A percentile compares a stretch with the other conserved stretches of the same genome.
Evolutionary conservation across 2,888 invertebrate genomes (phyloP).

Genomic region (Cantharis rufa): DNA sequence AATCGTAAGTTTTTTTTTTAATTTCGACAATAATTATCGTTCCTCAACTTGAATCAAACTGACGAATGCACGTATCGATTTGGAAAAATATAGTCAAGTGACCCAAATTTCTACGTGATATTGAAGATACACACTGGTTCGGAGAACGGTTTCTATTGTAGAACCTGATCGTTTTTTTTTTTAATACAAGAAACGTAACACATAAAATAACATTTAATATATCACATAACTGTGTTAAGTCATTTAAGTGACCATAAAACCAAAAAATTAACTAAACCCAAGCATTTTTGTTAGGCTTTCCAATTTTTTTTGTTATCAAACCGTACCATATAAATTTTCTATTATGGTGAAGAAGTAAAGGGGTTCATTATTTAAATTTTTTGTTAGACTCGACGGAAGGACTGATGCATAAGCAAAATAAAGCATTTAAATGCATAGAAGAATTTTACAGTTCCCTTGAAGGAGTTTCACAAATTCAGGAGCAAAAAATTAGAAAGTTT

Average conservation of each 20-base stretch:
- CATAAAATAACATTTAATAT: background rate
- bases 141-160: background rate
- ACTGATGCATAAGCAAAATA: constrained; percentile 46
- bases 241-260: constrained; percentile 39
- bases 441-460: constrained; percentile 53
- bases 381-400: constrained; percentile 32
- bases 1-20: background rate
- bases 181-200: background rate
- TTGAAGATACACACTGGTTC: background rate
- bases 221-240: background rate
- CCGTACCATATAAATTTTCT: constrained; percentile 22
- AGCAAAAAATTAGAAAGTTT: constrained; percentile 50
- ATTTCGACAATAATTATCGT: too few species aligned
- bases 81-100: background rate
- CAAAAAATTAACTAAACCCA: constrained; percentile 33
- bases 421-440: constrained; percentile 57
- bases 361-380: constrained; percentile 47
- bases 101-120: background rate
- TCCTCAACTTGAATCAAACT: too few species aligned
- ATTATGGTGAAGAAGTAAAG: constrained; percentile 25
- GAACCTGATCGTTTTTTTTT: background rate
- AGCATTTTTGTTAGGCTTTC: constrained; percentile 37
- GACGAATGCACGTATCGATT: background rate
- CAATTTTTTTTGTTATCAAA: constrained; percentile 43
- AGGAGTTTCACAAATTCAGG: constrained; percentile 44